These are phyloP conservation scores for Poeciliopsis retropinna DNA, from an alignment of 2,113 vertebrate genomes.

Conservation along the genomic window DNA sequence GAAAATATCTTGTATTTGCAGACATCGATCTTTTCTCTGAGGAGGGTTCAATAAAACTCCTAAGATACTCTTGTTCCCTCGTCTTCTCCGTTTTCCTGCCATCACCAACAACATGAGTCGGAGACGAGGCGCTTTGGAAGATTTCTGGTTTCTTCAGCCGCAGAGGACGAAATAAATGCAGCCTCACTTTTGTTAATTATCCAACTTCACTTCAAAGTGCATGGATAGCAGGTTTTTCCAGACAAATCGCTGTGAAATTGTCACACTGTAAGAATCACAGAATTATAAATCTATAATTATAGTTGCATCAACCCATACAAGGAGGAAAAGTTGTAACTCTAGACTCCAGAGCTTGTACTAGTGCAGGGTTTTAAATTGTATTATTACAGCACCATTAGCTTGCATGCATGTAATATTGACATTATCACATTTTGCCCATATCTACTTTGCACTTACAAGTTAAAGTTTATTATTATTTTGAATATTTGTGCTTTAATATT, in stretches of 20 bases:
- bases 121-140: slow-evolving; percentile 36
- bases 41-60: not conserved
- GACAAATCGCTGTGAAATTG: slow-evolving; percentile 40
- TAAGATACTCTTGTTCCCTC: too few species aligned
- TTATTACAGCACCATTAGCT: not conserved
- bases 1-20: not conserved
- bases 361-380: not conserved
- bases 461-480: too few species aligned
- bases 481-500: not conserved
- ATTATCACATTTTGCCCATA: not conserved
- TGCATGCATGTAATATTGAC: too few species aligned
- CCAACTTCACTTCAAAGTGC: slow-evolving; percentile 52
- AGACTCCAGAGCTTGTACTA: not conserved
- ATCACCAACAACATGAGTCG: slow-evolving; percentile 30
- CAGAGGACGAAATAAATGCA: slow-evolving; percentile 51
- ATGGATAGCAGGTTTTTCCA: slow-evolving; percentile 54
- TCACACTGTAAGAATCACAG: slow-evolving; percentile 50
- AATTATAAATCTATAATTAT: slow-evolving; percentile 44
- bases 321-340: slow-evolving; percentile 9
- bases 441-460: not conserved
- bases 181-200: slow-evolving; percentile 52
- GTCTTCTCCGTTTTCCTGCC: slow-evolving; percentile 24
- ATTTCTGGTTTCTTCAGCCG: slow-evolving; percentile 25
- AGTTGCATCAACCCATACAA: slow-evolving; percentile 34
- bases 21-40: slow-evolving; percentile 37